Base-by-base conservation (phyloP, 1,140 invertebrate genomes). In the Bombus turneri region DNA sequence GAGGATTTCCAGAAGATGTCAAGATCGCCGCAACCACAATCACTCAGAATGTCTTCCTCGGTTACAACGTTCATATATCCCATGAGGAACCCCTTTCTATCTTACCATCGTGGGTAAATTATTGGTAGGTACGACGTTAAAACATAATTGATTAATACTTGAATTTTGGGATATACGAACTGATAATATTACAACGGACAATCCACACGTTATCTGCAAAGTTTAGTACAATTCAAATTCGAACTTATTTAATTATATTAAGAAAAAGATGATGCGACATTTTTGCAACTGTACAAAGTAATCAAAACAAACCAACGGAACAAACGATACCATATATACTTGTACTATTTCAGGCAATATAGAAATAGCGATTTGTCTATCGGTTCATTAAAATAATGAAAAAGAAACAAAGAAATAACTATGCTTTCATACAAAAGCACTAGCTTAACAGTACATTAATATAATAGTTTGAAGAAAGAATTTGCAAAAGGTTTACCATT, bases 21-120 rank as follows among this genome's bases (percentile, higher is more conserved):
- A 95, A 93, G 93, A 95, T 93, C 91, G 91, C 88, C 79, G 93
- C 91, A 93, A 92, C 94, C 93, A 94, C 94, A 95, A 95, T 95
- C 95, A 95, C 91, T 95, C 95, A 95, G 91, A 91, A 91, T 94
- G 94, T 95, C 94, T 92, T 94, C 93, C 93, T 93, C 93, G 91
- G 88, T 95, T 95, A 95, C 92, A 90, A 88, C 92, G 79, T 91
- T 95, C 94, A 95, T 95, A 95, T 92, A 93, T 95, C 90, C 92
- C 90, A 93, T 93, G 90, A 94, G 86, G 82, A 91, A 92, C 91
- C 92, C 93, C 92, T 93, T 91, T 73, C 78, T 72, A 81, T 88
- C 81, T 72, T 39, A 43, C 68, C 69, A 81, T 81, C 76, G 73
- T 69, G 76, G 84, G 57, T 41, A 88, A 88, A 92, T 91, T 89